Conservation (phyloP, 2,113 vertebrate genomes). For the Clupea harengus region DNA sequence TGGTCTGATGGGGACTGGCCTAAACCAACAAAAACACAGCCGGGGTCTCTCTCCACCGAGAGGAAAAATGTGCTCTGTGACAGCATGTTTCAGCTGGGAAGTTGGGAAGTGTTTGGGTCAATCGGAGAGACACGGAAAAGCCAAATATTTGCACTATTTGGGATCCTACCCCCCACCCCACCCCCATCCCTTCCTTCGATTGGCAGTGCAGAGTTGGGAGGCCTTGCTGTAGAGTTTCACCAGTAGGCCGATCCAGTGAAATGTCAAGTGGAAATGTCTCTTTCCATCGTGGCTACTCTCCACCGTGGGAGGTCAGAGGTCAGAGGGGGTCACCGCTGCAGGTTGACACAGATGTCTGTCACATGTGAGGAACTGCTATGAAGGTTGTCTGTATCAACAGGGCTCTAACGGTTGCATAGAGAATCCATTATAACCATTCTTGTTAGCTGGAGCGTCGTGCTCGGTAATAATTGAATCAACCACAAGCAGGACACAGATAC, state of each 20-base stretch:
- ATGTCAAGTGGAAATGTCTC: background rate
- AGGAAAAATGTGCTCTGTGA: slow-evolving; percentile 65
- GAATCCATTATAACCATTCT: background rate
- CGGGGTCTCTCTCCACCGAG: slow-evolving; percentile 48
- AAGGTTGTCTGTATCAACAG: background rate
- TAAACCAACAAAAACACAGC: slow-evolving; percentile 66
- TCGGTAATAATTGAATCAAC: background rate
- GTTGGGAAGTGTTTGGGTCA: slow-evolving; percentile 58
- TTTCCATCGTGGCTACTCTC: background rate
- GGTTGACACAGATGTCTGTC: slow-evolving; percentile 32
- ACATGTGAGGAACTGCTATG: background rate
- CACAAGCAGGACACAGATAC: background rate
- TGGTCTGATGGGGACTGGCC: slow-evolving; percentile 48
- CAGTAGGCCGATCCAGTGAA: background rate
- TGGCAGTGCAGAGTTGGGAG: background rate
- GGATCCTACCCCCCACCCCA: background rate
- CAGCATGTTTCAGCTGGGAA: slow-evolving; percentile 62
- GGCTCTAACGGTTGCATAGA: background rate
- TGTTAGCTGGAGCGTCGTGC: background rate
- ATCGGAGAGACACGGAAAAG: slow-evolving; percentile 49
- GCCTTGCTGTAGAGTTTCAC: background rate
- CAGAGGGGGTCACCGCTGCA: background rate
- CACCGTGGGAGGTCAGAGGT: slow-evolving; percentile 21
- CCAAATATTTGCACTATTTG: slow-evolving; percentile 60
- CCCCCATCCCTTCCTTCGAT: slow-evolving; percentile 30